Conservation (phyloP, 2,888 invertebrate species). For the Callyntrura guangdongensis region DNA sequence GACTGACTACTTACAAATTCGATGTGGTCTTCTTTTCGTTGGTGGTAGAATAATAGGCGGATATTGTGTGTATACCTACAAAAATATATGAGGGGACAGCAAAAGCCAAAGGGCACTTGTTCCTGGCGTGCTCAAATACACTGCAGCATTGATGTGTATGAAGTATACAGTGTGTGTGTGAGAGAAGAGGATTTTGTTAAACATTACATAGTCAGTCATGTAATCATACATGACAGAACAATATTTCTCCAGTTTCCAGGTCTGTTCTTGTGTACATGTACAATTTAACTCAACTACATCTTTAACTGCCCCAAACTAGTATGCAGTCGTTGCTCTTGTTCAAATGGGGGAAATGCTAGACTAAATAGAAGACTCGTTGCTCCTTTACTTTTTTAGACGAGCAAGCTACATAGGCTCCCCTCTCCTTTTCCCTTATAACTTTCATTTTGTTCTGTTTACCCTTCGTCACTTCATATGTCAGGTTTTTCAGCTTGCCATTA, state of each 20-base stretch:
- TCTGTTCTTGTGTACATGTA: conserved; percentile 52
- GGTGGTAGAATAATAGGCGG: background rate
- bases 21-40: conserved; percentile 20
- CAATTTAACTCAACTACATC: background rate
- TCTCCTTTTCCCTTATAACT: conserved; percentile 14
- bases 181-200: background rate
- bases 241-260: conserved; percentile 11
- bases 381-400: background rate
- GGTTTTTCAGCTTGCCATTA: conserved; percentile 41
- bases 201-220: too few relatives aligned
- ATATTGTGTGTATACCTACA: background rate
- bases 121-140: conserved; percentile 13
- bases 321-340: background rate
- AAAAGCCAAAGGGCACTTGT: conserved; percentile 65
- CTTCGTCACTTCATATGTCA: conserved; percentile 71
- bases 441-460: conserved; percentile 33
- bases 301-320: background rate
- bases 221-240: background rate
- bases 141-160: conserved; percentile 18
- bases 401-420: background rate
- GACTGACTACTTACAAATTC: conserved; percentile 55
- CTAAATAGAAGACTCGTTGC: background rate
- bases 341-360: background rate
- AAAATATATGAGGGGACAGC: background rate
- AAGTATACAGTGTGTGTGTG: conserved; percentile 33